Conservation (phyloP, 2,888 invertebrate species). For the Ethmia dodecea region DNA sequence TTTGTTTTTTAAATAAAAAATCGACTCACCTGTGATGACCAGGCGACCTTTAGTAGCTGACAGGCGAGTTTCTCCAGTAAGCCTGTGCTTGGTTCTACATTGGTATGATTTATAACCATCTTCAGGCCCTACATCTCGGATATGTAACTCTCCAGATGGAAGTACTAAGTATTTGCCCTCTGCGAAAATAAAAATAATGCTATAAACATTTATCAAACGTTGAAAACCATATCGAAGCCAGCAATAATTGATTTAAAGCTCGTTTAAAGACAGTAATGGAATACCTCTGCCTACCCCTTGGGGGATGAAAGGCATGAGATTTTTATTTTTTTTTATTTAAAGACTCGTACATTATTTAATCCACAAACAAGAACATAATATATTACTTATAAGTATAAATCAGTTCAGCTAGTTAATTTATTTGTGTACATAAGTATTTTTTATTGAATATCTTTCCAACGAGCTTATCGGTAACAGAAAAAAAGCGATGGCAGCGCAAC, state of each 20-base stretch:
- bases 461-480: conserved; percentile 6
- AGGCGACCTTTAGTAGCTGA: conserved; percentile 95
- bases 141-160: conserved; percentile 96
- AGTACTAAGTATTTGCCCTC: conserved; percentile 97
- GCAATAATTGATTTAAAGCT: too few species aligned
- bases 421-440: too few species aligned
- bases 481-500: conserved; percentile 39
- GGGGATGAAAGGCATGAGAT: too few species aligned
- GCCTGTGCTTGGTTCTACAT: conserved; percentile 94
- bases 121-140: conserved; percentile 95
- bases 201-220: conserved; percentile 9
- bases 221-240: background rate
- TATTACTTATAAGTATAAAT: too few species aligned
- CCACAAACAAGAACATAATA: too few species aligned
- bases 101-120: conserved; percentile 96
- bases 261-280: too few species aligned
- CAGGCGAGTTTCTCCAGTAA: conserved; percentile 94
- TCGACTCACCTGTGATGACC: conserved; percentile 93
- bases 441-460: background rate
- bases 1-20: background rate
- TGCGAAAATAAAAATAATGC: conserved; percentile 49
- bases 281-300: too few species aligned
- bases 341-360: too few species aligned
- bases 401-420: too few species aligned
- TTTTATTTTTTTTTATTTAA: too few species aligned